Evolutionary conservation across 64 coral and sea anemone genomes (phyloP).

Genomic region (Montipora efflorescens): DNA sequence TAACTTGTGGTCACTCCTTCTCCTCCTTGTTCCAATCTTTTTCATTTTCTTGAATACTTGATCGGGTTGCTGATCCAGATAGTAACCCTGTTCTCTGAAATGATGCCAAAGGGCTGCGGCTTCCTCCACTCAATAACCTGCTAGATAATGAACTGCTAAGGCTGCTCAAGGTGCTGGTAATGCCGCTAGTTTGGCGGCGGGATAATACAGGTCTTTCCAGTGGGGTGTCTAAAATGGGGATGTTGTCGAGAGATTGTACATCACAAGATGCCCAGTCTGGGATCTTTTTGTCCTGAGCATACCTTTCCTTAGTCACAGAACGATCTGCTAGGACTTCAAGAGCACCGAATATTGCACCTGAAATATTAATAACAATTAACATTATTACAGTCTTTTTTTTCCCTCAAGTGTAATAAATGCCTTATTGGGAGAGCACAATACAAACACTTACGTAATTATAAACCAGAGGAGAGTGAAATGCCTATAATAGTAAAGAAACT

Average conservation of each 20-base stretch:
- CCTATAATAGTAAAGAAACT: no score
- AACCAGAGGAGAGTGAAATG: no score
- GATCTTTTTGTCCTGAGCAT: constrained; percentile 82
- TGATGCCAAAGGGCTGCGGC: constrained; percentile 34
- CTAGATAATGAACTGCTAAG: constrained; percentile 87
- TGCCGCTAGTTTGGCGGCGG: constrained; percentile 90
- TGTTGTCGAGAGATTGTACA: constrained; percentile 41
- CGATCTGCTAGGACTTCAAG: constrained; percentile 94
- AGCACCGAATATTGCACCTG: constrained; percentile 98
- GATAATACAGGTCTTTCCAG: constrained; percentile 86
- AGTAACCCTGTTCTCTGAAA: constrained; percentile 9
- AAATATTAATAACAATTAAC: background rate
- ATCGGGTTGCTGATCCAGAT: background rate
- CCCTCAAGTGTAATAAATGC: no score
- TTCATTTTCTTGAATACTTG: constrained; percentile 65
- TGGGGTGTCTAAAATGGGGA: constrained; percentile 70
- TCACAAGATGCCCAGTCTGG: constrained; percentile 97
- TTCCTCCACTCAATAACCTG: constrained; percentile 77
- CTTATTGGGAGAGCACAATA: no score
- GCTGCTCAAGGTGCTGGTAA: constrained; percentile 90
- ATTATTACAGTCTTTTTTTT: no score
- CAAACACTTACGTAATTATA: no score
- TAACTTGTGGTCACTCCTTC: background rate
- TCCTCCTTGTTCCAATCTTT: constrained; percentile 30
- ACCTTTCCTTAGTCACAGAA: constrained; percentile 80